Conservation (phyloP, 2,888 invertebrate species). For the Antheraea assamensis region DNA sequence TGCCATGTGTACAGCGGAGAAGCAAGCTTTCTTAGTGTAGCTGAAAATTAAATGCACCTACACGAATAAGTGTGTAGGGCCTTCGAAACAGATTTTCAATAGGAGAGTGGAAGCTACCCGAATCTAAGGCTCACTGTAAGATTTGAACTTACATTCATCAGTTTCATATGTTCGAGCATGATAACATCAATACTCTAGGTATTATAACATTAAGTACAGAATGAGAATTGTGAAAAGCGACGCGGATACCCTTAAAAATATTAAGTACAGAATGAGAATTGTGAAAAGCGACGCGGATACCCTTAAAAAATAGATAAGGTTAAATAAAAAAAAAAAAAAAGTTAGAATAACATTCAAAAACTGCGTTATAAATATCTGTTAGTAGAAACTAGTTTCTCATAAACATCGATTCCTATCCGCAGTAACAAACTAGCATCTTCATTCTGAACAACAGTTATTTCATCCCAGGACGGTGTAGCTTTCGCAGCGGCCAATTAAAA, state of each 20-base stretch:
- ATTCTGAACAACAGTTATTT: conserved; percentile 13
- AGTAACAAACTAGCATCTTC: conserved; percentile 4
- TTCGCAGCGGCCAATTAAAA: conserved; percentile 59
- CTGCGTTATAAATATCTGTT: background rate
- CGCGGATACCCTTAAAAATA: too few species aligned
- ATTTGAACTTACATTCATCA: background rate
- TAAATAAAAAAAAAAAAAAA: too few species aligned
- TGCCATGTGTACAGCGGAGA: background rate
- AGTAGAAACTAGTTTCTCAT: background rate
- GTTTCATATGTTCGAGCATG: background rate
- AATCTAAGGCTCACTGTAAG: too few species aligned
- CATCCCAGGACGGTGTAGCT: conserved; percentile 32
- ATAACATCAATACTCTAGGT: background rate
- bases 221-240: too few species aligned
- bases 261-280: background rate
- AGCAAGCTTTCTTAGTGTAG: background rate
- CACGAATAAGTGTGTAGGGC: too few species aligned
- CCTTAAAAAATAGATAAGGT: too few species aligned
- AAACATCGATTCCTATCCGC: background rate
- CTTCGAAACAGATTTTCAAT: too few species aligned
- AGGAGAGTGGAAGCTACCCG: too few species aligned
- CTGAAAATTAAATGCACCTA: too few species aligned
- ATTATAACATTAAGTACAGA: background rate
- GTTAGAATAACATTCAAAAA: background rate
- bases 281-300: too few species aligned